Conservation (phyloP, 1,140 invertebrate genomes). For the Drosophila trapezifrons region DNA sequence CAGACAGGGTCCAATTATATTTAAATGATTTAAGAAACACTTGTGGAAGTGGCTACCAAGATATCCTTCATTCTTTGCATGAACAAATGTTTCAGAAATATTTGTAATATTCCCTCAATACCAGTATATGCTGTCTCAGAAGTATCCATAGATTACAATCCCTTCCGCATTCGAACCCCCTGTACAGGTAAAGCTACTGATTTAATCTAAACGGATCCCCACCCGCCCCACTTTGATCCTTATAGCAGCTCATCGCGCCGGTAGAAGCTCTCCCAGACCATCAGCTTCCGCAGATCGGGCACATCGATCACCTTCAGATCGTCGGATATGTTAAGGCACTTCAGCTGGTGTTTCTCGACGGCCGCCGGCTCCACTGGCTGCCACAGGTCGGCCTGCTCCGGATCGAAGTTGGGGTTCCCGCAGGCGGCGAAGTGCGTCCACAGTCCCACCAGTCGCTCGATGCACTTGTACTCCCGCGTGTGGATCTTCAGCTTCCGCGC, state of each 20-base stretch:
- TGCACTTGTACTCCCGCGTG: conserved; percentile 81
- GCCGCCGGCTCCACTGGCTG: conserved; percentile 56
- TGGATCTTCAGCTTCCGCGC: conserved; percentile 83
- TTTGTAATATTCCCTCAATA: conserved; percentile 3
- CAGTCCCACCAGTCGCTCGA: conserved; percentile 81
- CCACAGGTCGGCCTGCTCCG: conserved; percentile 72
- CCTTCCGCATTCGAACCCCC: conserved; percentile 5
- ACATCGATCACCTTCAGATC: conserved; percentile 83
- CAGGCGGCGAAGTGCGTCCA: conserved; percentile 84
- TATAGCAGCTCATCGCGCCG: conserved; percentile 71
- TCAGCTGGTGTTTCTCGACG: conserved; percentile 74
- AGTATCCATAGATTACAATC: not conserved
- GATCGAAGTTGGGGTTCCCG: conserved; percentile 83
- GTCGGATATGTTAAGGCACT: conserved; percentile 85
- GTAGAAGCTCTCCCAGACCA: conserved; percentile 84
- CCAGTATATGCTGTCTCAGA: not conserved
- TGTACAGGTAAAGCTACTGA: conserved; percentile 23
- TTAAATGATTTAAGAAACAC: not conserved
- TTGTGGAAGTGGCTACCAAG: not conserved
- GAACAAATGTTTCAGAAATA: not conserved
- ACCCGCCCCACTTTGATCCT: conserved; percentile 19
- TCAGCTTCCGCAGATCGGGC: conserved; percentile 83
- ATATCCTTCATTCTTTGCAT: not conserved
- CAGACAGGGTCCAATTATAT: not conserved
- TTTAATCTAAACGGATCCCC: conserved; percentile 5